Conservation (phyloP, 2,797 vertebrate genomes). For the Parauchenoglanis ngamensis region DNA sequence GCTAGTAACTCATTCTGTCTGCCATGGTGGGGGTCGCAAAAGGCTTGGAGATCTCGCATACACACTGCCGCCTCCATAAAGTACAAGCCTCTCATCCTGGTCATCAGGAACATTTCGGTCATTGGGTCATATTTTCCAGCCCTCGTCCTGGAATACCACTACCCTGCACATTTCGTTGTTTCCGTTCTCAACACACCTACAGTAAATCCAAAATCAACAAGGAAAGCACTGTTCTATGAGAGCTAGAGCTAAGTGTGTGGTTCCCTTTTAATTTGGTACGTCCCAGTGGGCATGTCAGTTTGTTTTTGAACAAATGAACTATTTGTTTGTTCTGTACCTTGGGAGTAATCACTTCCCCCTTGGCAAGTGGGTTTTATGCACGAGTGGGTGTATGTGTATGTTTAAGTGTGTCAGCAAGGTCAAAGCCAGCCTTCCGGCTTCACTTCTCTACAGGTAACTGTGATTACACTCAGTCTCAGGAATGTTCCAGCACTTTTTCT, state of each 20-base stretch:
- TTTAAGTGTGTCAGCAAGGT: constrained; percentile 24
- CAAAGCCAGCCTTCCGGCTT: constrained; percentile 68
- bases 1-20: constrained; percentile 1
- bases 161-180: neutral
- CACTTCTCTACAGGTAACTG: constrained; percentile 72
- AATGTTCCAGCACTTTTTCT: constrained; percentile 72
- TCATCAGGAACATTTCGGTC: neutral
- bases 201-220: neutral
- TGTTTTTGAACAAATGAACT: constrained; percentile 9
- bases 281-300: neutral
- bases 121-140: neutral
- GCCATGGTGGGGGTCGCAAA: neutral
- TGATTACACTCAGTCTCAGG: constrained; percentile 74
- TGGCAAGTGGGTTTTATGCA: neutral
- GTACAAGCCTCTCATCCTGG: neutral
- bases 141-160: neutral
- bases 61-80: neutral
- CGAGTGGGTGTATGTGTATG: neutral
- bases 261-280: neutral
- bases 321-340: constrained; percentile 15
- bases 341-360: neutral
- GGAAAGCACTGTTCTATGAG: neutral
- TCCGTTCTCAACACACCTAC: neutral
- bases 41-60: constrained; percentile 1
- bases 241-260: neutral